Evolutionary conservation across 2,888 invertebrate genomes (phyloP).

Genomic region (Lycia hirtaria): DNA sequence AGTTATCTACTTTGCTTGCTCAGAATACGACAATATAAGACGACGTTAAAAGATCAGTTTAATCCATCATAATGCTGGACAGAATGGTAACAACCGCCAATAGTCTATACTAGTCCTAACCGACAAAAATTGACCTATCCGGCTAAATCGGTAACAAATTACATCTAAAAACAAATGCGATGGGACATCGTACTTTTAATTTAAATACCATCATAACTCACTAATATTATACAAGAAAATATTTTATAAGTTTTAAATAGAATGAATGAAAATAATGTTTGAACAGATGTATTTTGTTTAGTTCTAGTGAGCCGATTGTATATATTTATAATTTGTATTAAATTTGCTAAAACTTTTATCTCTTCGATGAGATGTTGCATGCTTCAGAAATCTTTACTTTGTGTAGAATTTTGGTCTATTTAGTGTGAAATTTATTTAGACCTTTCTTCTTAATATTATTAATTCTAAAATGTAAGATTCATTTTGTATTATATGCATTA

Average conservation of each 20-base stretch:
- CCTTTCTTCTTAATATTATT: too few species aligned
- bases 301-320: conserved; percentile 11
- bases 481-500: too few species aligned
- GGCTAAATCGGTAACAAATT: background rate
- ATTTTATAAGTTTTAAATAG: conserved; percentile 21
- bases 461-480: too few species aligned
- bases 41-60: too few species aligned
- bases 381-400: background rate
- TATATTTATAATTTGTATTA: background rate
- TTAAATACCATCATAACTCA: conserved; percentile 18
- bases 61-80: too few species aligned
- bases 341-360: conserved; percentile 19
- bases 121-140: background rate
- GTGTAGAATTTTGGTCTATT: background rate
- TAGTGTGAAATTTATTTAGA: too few species aligned
- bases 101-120: too few species aligned
- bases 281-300: conserved; percentile 29
- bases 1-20: too few species aligned
- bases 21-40: too few species aligned
- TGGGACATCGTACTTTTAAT: conserved; percentile 17
- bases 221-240: conserved; percentile 14
- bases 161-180: conserved; percentile 5
- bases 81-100: too few species aligned
- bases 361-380: conserved; percentile 9
- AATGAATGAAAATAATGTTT: conserved; percentile 22